phyloP scores from a whole-genome alignment of 2,888 invertebrate genomes.

The Druceiella hillmani region DNA sequence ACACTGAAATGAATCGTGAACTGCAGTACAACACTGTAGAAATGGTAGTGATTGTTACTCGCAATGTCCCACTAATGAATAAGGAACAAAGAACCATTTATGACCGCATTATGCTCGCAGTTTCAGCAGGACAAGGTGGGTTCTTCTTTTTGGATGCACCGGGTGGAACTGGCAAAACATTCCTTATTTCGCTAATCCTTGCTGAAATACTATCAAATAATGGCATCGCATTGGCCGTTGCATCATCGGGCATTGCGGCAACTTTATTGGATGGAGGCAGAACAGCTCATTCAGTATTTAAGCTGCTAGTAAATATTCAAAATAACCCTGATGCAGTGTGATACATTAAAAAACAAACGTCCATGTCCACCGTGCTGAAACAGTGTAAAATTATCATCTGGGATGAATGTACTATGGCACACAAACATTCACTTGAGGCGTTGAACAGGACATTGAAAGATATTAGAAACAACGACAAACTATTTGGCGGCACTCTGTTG shows the following conservation, averaged over 20 bases:
- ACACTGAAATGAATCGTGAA: too few relatives aligned
- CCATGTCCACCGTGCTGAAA: constrained; percentile 15
- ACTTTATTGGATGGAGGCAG: constrained; percentile 20
- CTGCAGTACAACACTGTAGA: too few relatives aligned
- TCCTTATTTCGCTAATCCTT: constrained; percentile 14
- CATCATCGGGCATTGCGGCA: constrained; percentile 22
- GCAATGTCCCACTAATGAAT: constrained; percentile 19
- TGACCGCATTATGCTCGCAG: constrained; percentile 16
- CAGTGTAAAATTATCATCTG: constrained; percentile 19
- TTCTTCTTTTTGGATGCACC: constrained; percentile 19
- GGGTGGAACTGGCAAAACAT: constrained; percentile 14
- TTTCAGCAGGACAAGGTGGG: constrained; percentile 16
- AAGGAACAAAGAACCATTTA: constrained; percentile 18
- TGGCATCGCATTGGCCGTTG: constrained; percentile 17
- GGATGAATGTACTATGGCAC: constrained; percentile 22
- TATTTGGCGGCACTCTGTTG: constrained; percentile 14
- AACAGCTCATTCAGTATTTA: constrained; percentile 19
- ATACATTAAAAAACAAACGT: constrained; percentile 18
- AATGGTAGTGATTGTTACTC: constrained; percentile 9
- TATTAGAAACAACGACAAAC: constrained; percentile 4
- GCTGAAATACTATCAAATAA: constrained; percentile 16
- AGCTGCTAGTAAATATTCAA: constrained; percentile 17
- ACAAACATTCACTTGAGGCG: constrained; percentile 24
- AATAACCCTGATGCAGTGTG: constrained; percentile 18
- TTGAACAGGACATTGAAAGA: constrained; percentile 17